A percentile compares a stretch with the other conserved stretches of the same genome.
Evolutionary conservation across 2,113 vertebrate genomes (phyloP).

Genomic region (Pelecanus crispus): DNA sequence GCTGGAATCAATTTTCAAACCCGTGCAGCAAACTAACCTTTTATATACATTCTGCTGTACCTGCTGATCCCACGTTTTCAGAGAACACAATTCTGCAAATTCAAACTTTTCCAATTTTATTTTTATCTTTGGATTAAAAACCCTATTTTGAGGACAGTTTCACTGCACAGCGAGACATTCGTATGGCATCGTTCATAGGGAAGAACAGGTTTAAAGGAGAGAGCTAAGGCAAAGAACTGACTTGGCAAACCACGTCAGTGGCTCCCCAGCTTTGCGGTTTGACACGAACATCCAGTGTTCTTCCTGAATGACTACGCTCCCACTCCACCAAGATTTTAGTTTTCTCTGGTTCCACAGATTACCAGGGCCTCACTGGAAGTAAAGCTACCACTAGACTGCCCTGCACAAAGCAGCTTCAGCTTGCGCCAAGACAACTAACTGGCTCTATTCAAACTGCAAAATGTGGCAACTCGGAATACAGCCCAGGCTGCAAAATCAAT

Average conservation of each 20-base stretch:
- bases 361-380: neutral
- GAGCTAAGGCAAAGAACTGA: neutral
- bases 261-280: neutral
- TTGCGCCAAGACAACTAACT: no score
- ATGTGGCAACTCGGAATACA: neutral
- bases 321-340: neutral
- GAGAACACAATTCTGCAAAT: neutral
- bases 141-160: neutral
- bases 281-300: fast-evolving
- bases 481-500: neutral
- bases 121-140: neutral
- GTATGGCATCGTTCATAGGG: fast-evolving
- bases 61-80: neutral
- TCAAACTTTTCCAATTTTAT: neutral
- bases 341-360: no score
- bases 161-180: neutral
- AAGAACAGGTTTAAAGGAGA: neutral
- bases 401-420: neutral
- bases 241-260: fast-evolving
- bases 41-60: neutral
- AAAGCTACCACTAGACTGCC: neutral
- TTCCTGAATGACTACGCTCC: fast-evolving
- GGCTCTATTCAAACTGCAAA: neutral
- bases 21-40: fast-evolving
- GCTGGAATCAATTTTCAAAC: neutral